These are phyloP conservation scores for Pteruthius melanotis DNA, from an alignment of 2,113 vertebrate species.

Conservation along the genomic window DNA sequence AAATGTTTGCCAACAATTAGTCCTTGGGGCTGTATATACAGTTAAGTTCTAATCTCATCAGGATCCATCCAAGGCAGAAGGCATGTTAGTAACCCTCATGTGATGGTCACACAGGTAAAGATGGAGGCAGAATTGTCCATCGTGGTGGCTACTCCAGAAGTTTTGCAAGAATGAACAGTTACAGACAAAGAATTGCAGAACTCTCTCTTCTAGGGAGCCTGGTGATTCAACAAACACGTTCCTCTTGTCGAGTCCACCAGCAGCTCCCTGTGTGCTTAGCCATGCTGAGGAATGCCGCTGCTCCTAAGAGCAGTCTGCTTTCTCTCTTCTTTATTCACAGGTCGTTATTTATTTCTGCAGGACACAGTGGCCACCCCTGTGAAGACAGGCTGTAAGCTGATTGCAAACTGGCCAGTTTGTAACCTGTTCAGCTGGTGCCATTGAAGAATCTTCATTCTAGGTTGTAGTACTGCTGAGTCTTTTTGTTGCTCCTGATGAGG, in stretches of 20 bases:
- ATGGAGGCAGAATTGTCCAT: neutral
- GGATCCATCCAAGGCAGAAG: neutral
- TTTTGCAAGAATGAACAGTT: neutral
- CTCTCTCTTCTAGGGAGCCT: neutral
- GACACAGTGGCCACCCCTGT: neutral
- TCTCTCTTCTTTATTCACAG: neutral
- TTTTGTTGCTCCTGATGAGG: neutral
- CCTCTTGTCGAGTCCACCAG: neutral
- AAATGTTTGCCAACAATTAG: neutral
- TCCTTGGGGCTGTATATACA: neutral
- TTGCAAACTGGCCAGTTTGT: neutral
- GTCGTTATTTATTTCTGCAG: neutral
- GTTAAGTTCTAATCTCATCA: neutral
- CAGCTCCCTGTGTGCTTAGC: neutral
- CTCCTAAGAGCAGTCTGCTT: neutral
- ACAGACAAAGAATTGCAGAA: neutral
- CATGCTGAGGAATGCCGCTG: neutral
- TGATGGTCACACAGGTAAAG: neutral
- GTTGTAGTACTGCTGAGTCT: neutral
- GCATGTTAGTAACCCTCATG: rapidly evolving
- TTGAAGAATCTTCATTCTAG: neutral
- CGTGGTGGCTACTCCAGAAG: neutral
- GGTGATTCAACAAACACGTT: neutral
- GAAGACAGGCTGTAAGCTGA: neutral
- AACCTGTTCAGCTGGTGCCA: neutral